phyloP scores from a whole-genome alignment of 2,888 invertebrate genomes.

The Sussaba pulchella region DNA sequence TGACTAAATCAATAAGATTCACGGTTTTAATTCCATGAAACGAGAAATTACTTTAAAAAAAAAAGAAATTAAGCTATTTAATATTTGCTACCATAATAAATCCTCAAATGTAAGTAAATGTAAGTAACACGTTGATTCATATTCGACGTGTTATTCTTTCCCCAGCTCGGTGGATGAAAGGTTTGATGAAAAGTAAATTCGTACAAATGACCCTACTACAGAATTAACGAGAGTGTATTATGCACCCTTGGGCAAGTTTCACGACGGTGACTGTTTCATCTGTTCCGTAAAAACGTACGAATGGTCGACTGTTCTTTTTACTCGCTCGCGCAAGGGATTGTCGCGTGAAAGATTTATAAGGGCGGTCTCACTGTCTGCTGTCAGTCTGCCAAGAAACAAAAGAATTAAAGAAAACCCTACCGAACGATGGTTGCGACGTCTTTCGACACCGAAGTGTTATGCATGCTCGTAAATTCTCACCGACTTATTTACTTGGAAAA shows the following conservation, averaged over 20 bases:
- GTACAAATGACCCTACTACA: constrained; percentile 12
- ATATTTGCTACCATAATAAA: not conserved
- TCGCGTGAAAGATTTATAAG: constrained; percentile 34
- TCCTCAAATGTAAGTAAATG: not conserved
- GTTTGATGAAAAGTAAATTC: constrained; percentile 18
- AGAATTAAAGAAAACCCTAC: not conserved
- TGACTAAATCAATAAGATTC: too few relatives aligned
- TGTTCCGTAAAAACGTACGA: constrained; percentile 3
- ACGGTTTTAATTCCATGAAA: too few relatives aligned
- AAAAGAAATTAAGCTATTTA: not conserved
- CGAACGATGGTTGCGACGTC: not conserved
- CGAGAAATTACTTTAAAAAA: not conserved
- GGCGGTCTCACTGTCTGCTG: constrained; percentile 25
- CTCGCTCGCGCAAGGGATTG: not conserved
- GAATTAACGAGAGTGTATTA: constrained; percentile 36
- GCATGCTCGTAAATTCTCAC: constrained; percentile 26
- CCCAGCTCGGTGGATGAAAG: not conserved
- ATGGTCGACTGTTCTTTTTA: constrained; percentile 12
- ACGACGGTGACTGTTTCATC: constrained; percentile 22
- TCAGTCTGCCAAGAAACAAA: constrained; percentile 29
- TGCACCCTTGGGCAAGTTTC: constrained; percentile 33
- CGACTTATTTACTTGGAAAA: constrained; percentile 45
- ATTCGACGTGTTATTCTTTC: constrained; percentile 5
- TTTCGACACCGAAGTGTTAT: constrained; percentile 28
- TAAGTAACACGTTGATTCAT: constrained; percentile 1